phyloP scores from a whole-genome alignment of 2,797 vertebrate species.

The Oophaga sylvatica region DNA sequence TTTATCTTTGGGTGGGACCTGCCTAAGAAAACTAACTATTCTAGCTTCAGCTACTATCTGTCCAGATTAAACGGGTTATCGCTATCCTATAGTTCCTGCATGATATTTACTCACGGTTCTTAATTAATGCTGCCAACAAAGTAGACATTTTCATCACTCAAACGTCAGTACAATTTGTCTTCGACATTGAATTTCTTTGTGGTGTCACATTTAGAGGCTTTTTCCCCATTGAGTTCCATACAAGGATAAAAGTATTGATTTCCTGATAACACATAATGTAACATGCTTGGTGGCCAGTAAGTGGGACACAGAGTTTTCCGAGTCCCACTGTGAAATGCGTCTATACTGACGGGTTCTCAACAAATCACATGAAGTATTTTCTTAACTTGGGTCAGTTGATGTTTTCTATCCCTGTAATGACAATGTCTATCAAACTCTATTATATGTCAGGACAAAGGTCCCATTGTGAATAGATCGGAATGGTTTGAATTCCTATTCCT shows the following conservation, averaged over 20 bases:
- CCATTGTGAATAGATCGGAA: conserved; percentile 5
- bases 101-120: background rate
- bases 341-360: background rate
- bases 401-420: background rate
- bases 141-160: background rate
- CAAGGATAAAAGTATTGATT: background rate
- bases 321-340: background rate
- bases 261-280: background rate
- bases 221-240: background rate
- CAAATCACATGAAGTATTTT: background rate
- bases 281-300: background rate
- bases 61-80: background rate
- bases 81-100: background rate
- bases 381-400: background rate
- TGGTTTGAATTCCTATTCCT: conserved; percentile 20
- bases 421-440: conserved; percentile 1
- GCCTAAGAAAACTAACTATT: no score
- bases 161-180: background rate
- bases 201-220: background rate
- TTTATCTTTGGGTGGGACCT: no score
- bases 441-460: conserved; percentile 1
- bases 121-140: background rate
- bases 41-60: background rate
- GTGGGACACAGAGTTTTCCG: background rate
- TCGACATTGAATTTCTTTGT: background rate